These are phyloP conservation scores for Camponotus floridanus DNA, from an alignment of 1,140 invertebrate species.

Conservation along the genomic window DNA sequence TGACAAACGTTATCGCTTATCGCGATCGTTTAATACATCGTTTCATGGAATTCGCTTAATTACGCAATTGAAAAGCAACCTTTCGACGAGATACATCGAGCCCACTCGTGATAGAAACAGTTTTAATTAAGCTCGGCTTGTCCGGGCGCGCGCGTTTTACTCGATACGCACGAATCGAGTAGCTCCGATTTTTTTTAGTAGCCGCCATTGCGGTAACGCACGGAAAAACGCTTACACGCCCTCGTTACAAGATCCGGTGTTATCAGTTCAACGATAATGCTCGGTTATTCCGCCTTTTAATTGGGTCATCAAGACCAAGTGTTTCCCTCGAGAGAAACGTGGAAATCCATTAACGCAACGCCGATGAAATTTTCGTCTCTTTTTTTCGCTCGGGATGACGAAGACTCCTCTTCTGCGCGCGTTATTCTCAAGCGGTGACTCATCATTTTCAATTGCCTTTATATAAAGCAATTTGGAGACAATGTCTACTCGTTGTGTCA, in stretches of 20 bases:
- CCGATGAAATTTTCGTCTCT: conserved; percentile 34
- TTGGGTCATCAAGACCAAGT: conserved; percentile 62
- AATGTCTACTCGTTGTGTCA: neutral
- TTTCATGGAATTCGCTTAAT: conserved; percentile 32
- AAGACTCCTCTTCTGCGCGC: neutral
- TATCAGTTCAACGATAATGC: conserved; percentile 62
- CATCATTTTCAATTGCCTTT: conserved; percentile 34
- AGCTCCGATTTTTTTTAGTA: conserved; percentile 41
- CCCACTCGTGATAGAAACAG: conserved; percentile 42
- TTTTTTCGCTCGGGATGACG: neutral
- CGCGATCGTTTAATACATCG: conserved; percentile 24
- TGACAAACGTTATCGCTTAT: conserved; percentile 28
- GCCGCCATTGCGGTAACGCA: conserved; percentile 38
- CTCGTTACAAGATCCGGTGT: conserved; percentile 43
- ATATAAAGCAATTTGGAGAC: neutral
- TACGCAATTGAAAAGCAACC: conserved; percentile 42
- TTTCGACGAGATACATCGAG: conserved; percentile 34
- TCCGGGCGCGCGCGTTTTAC: conserved; percentile 6
- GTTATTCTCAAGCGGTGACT: conserved; percentile 34
- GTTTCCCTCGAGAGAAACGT: conserved; percentile 54
- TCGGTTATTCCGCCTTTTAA: conserved; percentile 58
- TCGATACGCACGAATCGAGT: conserved; percentile 24
- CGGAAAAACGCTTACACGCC: conserved; percentile 55
- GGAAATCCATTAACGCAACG: conserved; percentile 54
- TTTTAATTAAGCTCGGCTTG: conserved; percentile 50